These are phyloP conservation scores for Aphaenogaster rudis DNA, from an alignment of 1,140 invertebrate genomes.

Conservation along the genomic window DNA sequence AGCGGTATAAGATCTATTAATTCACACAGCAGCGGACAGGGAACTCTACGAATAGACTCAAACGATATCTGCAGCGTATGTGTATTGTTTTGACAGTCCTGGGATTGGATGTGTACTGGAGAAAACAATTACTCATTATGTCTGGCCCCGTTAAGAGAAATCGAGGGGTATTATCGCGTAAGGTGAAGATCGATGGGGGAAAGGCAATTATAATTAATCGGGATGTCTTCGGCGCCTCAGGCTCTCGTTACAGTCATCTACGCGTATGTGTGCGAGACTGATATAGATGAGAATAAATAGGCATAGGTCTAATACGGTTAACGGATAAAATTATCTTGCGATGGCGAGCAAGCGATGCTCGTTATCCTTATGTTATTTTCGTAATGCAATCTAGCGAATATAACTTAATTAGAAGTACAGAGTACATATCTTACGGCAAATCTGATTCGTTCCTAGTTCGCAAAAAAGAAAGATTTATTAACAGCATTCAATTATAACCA, in stretches of 20 bases:
- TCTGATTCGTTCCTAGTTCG: background rate
- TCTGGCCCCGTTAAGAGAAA: constrained; percentile 46
- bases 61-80: background rate
- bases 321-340: constrained; percentile 72
- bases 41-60: constrained; percentile 23
- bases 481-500: constrained; percentile 13
- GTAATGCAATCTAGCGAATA: constrained; percentile 14
- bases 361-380: constrained; percentile 26
- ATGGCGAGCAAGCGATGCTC: background rate
- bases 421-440: background rate
- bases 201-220: constrained; percentile 71
- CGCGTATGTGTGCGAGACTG: background rate
- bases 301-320: constrained; percentile 61
- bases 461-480: constrained; percentile 5
- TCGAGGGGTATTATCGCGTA: constrained; percentile 49
- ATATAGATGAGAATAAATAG: constrained; percentile 70
- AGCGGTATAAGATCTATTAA: constrained; percentile 29
- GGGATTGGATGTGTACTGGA: background rate
- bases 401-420: constrained; percentile 29
- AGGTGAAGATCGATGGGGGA: constrained; percentile 64
- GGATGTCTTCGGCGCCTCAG: constrained; percentile 40
- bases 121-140: constrained; percentile 62
- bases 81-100: constrained; percentile 48
- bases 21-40: background rate
- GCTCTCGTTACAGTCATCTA: constrained; percentile 17